Base-by-base conservation (phyloP, 2,113 vertebrate species). In the Tinamus guttatus region DNA sequence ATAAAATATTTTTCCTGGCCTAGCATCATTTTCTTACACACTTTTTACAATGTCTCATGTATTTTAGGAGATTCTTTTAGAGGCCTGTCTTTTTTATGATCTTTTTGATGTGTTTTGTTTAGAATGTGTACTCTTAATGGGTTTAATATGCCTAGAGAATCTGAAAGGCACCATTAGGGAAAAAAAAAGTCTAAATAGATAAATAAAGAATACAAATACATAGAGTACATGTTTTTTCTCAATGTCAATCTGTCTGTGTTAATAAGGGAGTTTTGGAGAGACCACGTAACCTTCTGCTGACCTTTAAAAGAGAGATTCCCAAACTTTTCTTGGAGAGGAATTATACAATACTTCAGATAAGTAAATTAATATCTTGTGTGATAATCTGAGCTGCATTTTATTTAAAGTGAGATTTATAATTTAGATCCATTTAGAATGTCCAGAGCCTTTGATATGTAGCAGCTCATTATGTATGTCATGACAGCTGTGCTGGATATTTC, bases 1-100 rank as follows among this genome's bases (percentile, higher is more conserved):
- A 84, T 85, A 83, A 93, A 95, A 85, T 94, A 90, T 94, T 97
- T 96, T 95, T 97, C 41, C 90, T 96, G 95, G 88, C 68, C 45
- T 67, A 24, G 20, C n/a, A 91, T 92, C 81, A 75, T 87, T 84
- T 95, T 95, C 68, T 94, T 94, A 89, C 90, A 94, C 74, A 91
- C 49, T 81, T 95, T 97, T 95, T 95, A 94, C 2, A 68, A 73
- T 65, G 52, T 92, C 78, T 92, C 64, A 51, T 56, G 21, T 77
- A 92, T 95, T 97, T 96, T 84, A 81, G 87, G 74, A 80, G 74
- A 32, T 41, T 91, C 94, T 94, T 93, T 85, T 4, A 87, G 59
- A 94, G 9, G 20, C 2, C 22, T 91, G 73, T 93, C 76, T 73
- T 86, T 86, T 95, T 95, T 25, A 86, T 85, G 38, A n/a, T 64